Evolutionary conservation across 2,113 vertebrate species (phyloP).

Genomic region (Semnornis frantzii): DNA sequence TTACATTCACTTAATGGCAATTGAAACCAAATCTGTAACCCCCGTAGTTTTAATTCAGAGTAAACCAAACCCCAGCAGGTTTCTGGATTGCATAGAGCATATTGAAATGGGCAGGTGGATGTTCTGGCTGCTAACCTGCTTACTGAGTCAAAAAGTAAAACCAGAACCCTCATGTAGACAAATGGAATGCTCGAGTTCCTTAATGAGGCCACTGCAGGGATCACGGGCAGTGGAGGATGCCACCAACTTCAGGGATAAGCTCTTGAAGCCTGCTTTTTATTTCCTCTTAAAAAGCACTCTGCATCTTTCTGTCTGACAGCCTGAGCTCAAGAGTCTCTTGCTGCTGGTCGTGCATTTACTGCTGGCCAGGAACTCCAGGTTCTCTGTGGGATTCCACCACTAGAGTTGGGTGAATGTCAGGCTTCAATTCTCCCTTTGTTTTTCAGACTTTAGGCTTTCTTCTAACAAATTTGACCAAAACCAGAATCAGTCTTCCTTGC

Average conservation of each 20-base stretch:
- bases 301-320: background rate
- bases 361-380: constrained; percentile 1
- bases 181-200: background rate
- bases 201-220: background rate
- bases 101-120: constrained; percentile 52
- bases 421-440: background rate
- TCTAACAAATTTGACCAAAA: background rate
- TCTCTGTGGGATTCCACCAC: background rate
- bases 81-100: constrained; percentile 52
- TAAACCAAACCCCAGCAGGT: background rate
- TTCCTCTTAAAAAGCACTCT: background rate
- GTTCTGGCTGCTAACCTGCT: constrained; percentile 26
- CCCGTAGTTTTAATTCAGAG: background rate
- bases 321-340: background rate
- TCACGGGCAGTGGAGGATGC: background rate
- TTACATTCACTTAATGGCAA: constrained; percentile 35
- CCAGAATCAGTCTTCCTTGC: background rate
- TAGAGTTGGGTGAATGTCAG: background rate
- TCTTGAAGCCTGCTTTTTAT: background rate
- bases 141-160: background rate
- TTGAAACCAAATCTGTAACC: constrained; percentile 58
- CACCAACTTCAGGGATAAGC: background rate
- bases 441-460: background rate
- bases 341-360: background rate
- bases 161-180: background rate